Evolutionary conservation across 2,797 vertebrate genomes (phyloP).

Genomic region (Takifugu ocellatus): DNA sequence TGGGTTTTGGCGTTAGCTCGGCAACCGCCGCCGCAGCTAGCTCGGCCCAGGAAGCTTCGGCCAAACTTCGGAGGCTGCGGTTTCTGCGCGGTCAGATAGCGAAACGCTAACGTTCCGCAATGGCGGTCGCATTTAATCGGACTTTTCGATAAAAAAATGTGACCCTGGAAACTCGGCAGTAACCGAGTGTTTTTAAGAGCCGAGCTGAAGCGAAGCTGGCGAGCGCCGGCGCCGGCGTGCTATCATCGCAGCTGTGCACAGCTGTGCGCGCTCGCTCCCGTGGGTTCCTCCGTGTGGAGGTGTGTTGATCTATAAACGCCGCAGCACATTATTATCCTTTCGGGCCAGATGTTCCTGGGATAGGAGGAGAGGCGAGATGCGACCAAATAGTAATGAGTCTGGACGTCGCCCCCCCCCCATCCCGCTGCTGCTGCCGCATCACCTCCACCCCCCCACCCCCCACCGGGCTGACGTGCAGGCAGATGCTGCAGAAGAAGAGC

Average conservation of each 20-base stretch:
- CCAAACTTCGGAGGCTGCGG: too few relatives aligned
- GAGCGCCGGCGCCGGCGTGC: not conserved
- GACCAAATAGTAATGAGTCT: slow-evolving; percentile 47
- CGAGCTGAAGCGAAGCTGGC: too few relatives aligned
- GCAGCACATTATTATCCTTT: slow-evolving; percentile 64
- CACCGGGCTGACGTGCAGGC: slow-evolving; percentile 64
- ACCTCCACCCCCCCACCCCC: slow-evolving; percentile 19
- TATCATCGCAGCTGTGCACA: slow-evolving; percentile 32
- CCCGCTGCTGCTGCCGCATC: slow-evolving; percentile 18
- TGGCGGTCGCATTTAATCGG: too few relatives aligned
- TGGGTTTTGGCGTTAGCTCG: too few relatives aligned
- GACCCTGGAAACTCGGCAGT: too few relatives aligned
- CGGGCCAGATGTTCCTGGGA: slow-evolving; percentile 70
- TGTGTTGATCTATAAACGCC: slow-evolving; percentile 50
- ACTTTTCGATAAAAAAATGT: too few relatives aligned
- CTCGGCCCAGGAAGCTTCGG: too few relatives aligned
- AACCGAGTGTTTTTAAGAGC: too few relatives aligned
- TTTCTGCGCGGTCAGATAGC: too few relatives aligned
- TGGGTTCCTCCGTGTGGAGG: slow-evolving; percentile 34
- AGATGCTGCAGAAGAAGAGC: slow-evolving; percentile 74
- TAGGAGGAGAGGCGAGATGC: slow-evolving; percentile 52
- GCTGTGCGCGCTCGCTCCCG: slow-evolving; percentile 24
- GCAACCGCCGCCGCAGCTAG: too few relatives aligned
- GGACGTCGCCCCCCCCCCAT: slow-evolving; percentile 13
- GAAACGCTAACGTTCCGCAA: too few relatives aligned